Conservation (phyloP, 2,888 invertebrate genomes). For the Heliconius ismenius region DNA sequence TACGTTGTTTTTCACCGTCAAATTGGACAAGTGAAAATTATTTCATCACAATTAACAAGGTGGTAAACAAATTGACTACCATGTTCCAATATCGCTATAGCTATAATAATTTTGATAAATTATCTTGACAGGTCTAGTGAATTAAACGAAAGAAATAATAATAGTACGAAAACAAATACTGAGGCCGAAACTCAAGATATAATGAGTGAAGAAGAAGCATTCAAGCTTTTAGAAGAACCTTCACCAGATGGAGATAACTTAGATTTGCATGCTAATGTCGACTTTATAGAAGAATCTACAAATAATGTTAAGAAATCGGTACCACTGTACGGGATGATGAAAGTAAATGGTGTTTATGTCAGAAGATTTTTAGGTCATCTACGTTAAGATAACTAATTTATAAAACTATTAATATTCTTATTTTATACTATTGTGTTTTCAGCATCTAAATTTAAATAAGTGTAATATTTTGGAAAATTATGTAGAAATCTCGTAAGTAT, state of each 20-base stretch:
- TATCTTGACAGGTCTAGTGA: slow-evolving; percentile 2
- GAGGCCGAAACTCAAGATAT: slow-evolving; percentile 8
- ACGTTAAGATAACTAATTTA: not conserved
- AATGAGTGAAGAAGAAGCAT: slow-evolving; percentile 49
- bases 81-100: not conserved
- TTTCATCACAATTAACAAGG: not conserved
- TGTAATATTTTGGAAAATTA: too few species aligned
- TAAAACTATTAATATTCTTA: not conserved
- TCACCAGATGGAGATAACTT: slow-evolving; percentile 61
- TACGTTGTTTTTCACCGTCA: not conserved
- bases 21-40: not conserved
- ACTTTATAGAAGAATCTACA: slow-evolving; percentile 38
- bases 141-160: not conserved
- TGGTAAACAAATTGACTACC: too few species aligned
- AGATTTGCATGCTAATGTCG: slow-evolving; percentile 47
- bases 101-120: not conserved
- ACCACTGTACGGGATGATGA: slow-evolving; percentile 52
- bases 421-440: too few species aligned
- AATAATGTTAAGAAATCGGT: slow-evolving; percentile 35
- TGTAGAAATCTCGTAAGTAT: too few species aligned
- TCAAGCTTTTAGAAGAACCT: slow-evolving; percentile 52
- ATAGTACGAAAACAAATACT: slow-evolving; percentile 9
- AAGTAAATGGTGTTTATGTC: slow-evolving; percentile 59
- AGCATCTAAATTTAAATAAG: too few species aligned
- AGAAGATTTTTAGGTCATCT: slow-evolving; percentile 50